phyloP scores from a whole-genome alignment of 2,888 invertebrate species.

The Cheilosia scutellata region DNA sequence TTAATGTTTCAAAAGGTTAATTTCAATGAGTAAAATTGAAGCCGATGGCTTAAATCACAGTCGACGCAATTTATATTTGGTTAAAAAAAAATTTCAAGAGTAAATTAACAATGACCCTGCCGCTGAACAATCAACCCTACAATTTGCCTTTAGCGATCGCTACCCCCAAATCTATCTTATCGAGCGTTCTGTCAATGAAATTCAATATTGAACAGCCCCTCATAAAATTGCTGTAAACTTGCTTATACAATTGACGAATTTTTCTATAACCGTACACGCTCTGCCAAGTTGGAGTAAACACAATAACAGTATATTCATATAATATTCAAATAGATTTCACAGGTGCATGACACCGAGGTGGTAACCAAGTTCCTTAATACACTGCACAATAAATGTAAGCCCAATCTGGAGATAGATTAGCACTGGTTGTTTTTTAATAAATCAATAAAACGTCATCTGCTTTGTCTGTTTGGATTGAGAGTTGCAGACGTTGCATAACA shows the following conservation, averaged over 20 bases:
- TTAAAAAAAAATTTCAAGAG: no score
- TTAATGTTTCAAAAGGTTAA: no score
- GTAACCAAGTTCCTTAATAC: constrained; percentile 19
- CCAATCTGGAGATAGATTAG: constrained; percentile 1
- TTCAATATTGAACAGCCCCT: constrained; percentile 1
- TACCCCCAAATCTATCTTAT: not conserved
- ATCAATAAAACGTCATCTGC: constrained; percentile 9
- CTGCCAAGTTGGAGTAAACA: not conserved
- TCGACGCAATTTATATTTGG: no score
- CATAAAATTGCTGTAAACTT: not conserved
- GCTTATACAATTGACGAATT: not conserved
- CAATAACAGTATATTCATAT: constrained; percentile 12
- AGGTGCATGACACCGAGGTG: constrained; percentile 35
- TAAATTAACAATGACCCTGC: no score
- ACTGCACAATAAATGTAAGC: constrained; percentile 3
- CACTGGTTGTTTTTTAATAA: constrained; percentile 15
- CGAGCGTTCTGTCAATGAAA: not conserved
- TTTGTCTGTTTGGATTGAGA: constrained; percentile 1
- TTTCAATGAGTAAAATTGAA: no score
- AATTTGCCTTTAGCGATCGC: not conserved
- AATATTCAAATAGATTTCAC: constrained; percentile 22
- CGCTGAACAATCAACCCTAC: not conserved
- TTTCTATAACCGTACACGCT: not conserved
- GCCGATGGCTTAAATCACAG: no score
- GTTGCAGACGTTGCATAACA: not conserved